These are phyloP conservation scores for Cebidichthys violaceus DNA, from an alignment of 2,113 vertebrate species.

Conservation along the genomic window DNA sequence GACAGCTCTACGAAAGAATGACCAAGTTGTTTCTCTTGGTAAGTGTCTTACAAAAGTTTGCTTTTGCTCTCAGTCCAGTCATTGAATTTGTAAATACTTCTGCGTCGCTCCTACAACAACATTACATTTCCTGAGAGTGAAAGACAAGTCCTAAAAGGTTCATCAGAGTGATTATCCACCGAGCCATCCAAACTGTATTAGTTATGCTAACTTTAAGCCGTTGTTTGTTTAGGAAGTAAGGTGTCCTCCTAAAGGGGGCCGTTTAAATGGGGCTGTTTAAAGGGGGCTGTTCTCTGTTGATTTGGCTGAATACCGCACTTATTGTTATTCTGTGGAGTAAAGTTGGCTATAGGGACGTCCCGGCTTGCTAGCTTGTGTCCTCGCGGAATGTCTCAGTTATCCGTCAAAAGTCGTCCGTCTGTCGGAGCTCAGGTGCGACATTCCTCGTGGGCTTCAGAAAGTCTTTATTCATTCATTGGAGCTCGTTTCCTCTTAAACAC, in stretches of 20 bases:
- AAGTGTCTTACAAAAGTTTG: neutral
- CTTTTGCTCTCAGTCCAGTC: neutral
- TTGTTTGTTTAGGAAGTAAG: neutral
- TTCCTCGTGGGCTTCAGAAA: slow-evolving; percentile 5
- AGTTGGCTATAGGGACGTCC: neutral
- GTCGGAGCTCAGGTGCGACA: slow-evolving; percentile 30
- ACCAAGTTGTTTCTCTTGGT: neutral
- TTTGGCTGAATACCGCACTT: no score
- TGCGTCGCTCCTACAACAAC: neutral
- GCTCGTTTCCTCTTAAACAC: neutral
- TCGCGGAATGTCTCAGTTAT: slow-evolving; percentile 20
- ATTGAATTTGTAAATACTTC: neutral
- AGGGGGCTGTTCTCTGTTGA: no score
- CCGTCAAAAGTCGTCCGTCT: neutral
- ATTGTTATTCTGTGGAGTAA: neutral
- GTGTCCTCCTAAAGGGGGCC: neutral
- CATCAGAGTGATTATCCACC: no score
- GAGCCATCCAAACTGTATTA: no score
- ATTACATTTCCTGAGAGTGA: no score
- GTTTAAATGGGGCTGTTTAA: no score
- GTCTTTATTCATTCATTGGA: neutral
- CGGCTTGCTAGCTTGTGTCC: neutral
- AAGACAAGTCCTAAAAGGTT: no score
- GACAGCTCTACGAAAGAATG: neutral
- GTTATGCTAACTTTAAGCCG: no score